Conservation (phyloP, 2,888 invertebrate genomes). For the Drosophila sordidapex region DNA sequence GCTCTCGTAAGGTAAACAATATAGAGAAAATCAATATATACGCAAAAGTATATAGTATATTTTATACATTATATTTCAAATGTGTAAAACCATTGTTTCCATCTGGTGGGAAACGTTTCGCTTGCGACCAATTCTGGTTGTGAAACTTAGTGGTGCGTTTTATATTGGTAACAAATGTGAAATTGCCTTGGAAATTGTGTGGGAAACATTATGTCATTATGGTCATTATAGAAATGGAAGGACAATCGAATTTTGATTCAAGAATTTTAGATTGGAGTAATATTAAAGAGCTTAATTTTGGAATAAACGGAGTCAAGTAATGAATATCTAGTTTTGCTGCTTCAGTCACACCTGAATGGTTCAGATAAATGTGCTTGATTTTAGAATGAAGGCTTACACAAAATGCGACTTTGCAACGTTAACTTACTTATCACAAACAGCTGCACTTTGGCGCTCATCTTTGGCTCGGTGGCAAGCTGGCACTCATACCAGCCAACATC, state of each 20-base stretch:
- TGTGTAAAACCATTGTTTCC: neutral
- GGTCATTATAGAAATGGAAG: neutral
- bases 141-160: neutral
- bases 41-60: neutral
- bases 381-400: neutral
- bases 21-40: neutral
- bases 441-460: slow-evolving; percentile 94
- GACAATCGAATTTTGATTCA: neutral
- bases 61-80: neutral
- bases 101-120: neutral
- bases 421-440: slow-evolving; percentile 72
- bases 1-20: neutral
- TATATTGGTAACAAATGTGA: neutral
- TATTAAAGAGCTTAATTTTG: too few species aligned
- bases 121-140: neutral
- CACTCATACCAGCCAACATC: slow-evolving; percentile 97
- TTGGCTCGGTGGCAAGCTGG: slow-evolving; percentile 96
- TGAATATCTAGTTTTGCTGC: neutral
- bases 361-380: neutral
- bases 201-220: neutral
- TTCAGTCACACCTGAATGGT: neutral
- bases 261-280: too few species aligned
- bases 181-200: neutral
- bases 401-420: neutral
- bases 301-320: neutral